Base-by-base conservation (phyloP, 2,888 invertebrate genomes). In the Epirrita christyi region DNA sequence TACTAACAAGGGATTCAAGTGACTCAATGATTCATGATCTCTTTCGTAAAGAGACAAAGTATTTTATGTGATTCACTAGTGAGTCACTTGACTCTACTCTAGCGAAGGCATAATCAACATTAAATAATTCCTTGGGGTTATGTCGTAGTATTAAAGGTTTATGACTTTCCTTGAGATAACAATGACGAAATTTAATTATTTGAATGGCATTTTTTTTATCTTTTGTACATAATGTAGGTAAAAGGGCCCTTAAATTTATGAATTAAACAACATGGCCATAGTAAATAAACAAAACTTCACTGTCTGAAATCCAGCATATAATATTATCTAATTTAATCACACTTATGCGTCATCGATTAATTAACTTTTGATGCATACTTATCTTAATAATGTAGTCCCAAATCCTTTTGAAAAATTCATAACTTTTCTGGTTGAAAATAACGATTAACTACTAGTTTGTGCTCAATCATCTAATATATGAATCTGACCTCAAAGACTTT, bases 71-170 rank as follows among this genome's bases (percentile, higher is more conserved):
- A 27, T 14, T 43, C 10, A 21, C 9, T 32, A 6, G 32, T 38
- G 27, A 43, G n/a, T 27, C 11, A 21, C 6, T n/a, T n/a, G n/a
- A n/a, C n/a, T 9, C 54, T 47, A 37, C 54, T 43, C 54, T 53
- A 53, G 27, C 10, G 15, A 15, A 49, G 21, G 9, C 52, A 63
- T 66, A 69, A 69, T 69, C 69, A 67, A 64, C 69, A 63, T 66
- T 62, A 67, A 55, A 58, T 63, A 59, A 65, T 55, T 60, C 59
- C 59, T 51, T 41, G 40, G 59, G 60, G 55, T 58, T 56, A 60
- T 56, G 60, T 47, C 46, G 41, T 55, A 41, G 57, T 55, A 61
- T 55, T 63, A 61, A 62, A 60, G 56, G 58, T 66, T 66, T 66
- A 66, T 54, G 43, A 53, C 61, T 58, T 58, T 57, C 36, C 66